Percentiles rank a stretch among this genome's conserved stretches.
These are phyloP conservation scores for Cairina moschata DNA, from an alignment of 2,113 vertebrate genomes.

Conservation along the genomic window DNA sequence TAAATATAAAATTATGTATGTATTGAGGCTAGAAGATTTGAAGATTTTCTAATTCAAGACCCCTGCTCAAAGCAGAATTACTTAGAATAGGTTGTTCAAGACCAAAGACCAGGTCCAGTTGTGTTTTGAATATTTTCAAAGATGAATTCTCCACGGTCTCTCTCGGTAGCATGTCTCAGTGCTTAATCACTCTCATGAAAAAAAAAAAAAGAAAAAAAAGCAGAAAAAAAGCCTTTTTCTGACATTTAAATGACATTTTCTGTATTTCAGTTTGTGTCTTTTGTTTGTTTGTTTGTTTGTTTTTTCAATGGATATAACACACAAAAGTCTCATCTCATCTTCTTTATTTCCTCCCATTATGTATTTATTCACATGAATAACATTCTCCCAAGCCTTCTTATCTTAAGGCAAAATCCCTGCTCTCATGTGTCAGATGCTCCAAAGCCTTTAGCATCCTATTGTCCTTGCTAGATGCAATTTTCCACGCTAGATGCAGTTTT, in stretches of 20 bases:
- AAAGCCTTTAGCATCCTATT: neutral
- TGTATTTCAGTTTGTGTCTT: neutral
- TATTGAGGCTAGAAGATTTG: neutral
- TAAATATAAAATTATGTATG: neutral
- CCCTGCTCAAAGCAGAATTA: neutral
- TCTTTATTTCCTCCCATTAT: neutral
- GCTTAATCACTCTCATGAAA: neutral
- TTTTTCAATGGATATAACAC: neutral
- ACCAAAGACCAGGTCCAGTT: neutral
- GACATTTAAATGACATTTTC: neutral
- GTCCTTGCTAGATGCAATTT: neutral
- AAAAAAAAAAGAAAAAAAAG: no score
- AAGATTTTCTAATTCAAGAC: neutral
- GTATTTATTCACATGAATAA: neutral
- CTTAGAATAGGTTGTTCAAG: neutral
- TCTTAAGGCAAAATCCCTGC: neutral
- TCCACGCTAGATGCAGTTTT: neutral
- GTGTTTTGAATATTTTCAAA: neutral
- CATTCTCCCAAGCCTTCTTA: neutral
- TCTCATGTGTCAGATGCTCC: neutral
- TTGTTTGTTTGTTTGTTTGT: neutral
- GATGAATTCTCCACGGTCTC: neutral
- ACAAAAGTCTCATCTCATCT: neutral
- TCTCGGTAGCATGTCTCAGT: neutral
- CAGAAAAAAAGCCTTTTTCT: neutral